Evolutionary conservation across 2,113 vertebrate species (phyloP).

Genomic region (Mola mola): DNA sequence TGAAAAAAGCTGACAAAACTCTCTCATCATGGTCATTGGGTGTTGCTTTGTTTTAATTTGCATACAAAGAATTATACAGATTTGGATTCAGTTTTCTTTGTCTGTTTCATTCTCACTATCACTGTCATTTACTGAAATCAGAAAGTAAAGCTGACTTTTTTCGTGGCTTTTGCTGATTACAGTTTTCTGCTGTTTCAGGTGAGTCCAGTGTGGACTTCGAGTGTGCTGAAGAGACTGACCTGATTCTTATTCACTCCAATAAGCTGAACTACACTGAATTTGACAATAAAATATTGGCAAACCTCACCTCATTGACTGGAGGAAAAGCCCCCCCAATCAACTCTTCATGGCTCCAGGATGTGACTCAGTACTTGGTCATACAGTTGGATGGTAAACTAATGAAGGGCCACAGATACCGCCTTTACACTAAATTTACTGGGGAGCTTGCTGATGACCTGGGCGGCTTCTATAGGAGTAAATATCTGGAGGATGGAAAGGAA

Average conservation of each 20-base stretch:
- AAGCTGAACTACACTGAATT: conserved; percentile 83
- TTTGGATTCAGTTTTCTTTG: neutral
- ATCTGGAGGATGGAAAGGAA: conserved; percentile 36
- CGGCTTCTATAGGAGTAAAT: conserved; percentile 93
- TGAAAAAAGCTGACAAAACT: too few species aligned
- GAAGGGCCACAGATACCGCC: conserved; percentile 66
- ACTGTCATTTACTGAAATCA: neutral
- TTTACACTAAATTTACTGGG: conserved; percentile 81
- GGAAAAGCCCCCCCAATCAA: conserved; percentile 39
- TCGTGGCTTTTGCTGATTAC: neutral
- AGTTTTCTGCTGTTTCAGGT: conserved; percentile 49
- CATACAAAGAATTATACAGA: too few species aligned
- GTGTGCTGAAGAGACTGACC: conserved; percentile 76
- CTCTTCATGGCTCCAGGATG: conserved; percentile 38
- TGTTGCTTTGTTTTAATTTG: too few species aligned
- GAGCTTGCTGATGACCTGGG: conserved; percentile 89
- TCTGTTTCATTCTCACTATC: neutral
- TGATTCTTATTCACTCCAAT: conserved; percentile 94
- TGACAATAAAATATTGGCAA: neutral
- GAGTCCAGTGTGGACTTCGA: conserved; percentile 79
- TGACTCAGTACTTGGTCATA: conserved; percentile 88
- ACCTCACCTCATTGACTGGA: conserved; percentile 24
- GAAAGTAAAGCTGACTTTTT: neutral
- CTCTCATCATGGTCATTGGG: too few species aligned
- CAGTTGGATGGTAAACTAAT: conserved; percentile 70